phyloP scores from a whole-genome alignment of 1,140 invertebrate species.

The Trinorchestia longiramus region DNA sequence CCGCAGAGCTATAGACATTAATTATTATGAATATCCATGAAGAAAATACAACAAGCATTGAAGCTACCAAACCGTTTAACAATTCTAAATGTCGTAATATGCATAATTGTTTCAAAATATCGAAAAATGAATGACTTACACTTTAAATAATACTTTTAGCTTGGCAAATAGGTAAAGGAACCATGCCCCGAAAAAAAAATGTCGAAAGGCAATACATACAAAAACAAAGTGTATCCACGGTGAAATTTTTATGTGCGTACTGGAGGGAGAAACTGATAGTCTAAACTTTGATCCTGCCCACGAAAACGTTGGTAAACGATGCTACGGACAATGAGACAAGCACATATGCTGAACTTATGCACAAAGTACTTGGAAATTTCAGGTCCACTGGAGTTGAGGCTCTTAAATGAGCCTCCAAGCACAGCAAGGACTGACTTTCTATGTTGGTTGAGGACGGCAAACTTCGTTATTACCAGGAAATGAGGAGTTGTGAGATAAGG shows the following conservation, averaged over 20 bases:
- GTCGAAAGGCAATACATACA: too few relatives aligned
- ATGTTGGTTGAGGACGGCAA: not conserved
- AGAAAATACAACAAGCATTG: not conserved
- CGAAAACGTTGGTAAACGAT: not conserved
- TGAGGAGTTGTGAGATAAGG: not conserved
- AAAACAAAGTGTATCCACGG: too few relatives aligned
- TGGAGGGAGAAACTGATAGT: too few relatives aligned
- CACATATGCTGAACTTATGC: not conserved
- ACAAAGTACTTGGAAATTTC: not conserved
- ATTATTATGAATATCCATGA: not conserved
- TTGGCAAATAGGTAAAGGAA: too few relatives aligned
- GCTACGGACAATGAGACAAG: not conserved
- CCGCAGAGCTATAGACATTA: not conserved
- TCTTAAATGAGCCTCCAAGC: not conserved
- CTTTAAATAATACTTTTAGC: too few relatives aligned
- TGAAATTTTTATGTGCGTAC: too few relatives aligned
- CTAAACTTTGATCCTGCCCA: not conserved
- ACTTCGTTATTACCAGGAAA: slow-evolving; percentile 22
- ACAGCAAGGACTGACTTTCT: not conserved
- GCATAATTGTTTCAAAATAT: too few relatives aligned
- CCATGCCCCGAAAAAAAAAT: too few relatives aligned
- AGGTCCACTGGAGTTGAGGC: not conserved
- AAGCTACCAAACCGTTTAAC: too few relatives aligned
- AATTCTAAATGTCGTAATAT: too few relatives aligned
- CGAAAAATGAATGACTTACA: too few relatives aligned